A percentile compares a stretch with the other conserved stretches of the same genome.
These are phyloP conservation scores for Podarcis raffonei DNA, from an alignment of 2,113 vertebrate species.

Conservation along the genomic window DNA sequence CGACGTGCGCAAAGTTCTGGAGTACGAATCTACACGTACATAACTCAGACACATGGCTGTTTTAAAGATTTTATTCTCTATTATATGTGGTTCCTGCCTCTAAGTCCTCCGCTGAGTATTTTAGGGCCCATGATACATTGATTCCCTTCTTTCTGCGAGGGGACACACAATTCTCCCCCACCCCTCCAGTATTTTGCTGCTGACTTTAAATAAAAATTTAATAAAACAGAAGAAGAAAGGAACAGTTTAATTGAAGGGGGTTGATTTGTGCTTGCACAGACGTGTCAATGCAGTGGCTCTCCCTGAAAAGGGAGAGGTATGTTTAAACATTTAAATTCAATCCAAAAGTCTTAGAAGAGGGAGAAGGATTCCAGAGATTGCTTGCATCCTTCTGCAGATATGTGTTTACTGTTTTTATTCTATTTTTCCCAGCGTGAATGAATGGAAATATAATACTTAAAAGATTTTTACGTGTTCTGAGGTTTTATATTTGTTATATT, in stretches of 20 bases:
- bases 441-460: neutral
- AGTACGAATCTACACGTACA: neutral
- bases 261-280: neutral
- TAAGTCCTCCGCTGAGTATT: neutral
- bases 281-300: neutral
- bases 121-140: too few species aligned
- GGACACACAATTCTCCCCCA: too few species aligned
- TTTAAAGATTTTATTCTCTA: neutral
- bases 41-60: neutral
- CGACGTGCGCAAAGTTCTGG: neutral
- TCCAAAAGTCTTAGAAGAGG: too few species aligned
- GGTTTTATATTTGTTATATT: neutral
- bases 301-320: neutral
- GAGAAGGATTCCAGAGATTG: neutral
- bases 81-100: neutral
- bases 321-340: neutral
- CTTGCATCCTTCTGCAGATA: neutral
- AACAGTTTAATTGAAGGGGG: too few species aligned
- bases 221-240: neutral
- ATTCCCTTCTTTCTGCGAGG: neutral
- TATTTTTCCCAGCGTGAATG: neutral
- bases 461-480: neutral
- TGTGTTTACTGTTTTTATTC: neutral
- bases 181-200: neutral
- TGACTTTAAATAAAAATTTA: neutral